Percentiles rank a stretch among this genome's conserved stretches.
phyloP scores from a whole-genome alignment of 2,797 vertebrate genomes.

The Podarcis lilfordi region DNA sequence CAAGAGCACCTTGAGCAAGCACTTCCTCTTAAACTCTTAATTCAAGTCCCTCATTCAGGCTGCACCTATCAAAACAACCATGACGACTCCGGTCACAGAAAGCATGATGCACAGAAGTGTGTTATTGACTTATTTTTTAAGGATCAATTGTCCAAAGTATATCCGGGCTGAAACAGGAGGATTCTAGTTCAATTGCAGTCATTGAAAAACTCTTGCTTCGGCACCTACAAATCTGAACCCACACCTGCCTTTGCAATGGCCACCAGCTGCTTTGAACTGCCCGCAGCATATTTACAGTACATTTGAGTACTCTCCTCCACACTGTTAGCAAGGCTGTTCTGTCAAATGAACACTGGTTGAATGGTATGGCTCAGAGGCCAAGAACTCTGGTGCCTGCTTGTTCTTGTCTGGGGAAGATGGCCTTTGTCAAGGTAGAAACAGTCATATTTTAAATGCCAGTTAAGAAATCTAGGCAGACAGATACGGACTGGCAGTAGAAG shows the following conservation, averaged over 20 bases:
- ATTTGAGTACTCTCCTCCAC: not conserved
- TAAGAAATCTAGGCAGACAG: not conserved
- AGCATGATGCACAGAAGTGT: constrained; percentile 43
- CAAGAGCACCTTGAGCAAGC: not conserved
- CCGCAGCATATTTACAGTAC: not conserved
- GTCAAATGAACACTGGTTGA: not conserved
- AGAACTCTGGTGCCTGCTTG: constrained; percentile 6
- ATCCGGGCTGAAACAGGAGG: constrained; percentile 16
- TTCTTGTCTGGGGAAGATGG: not conserved
- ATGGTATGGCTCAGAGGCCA: not conserved
- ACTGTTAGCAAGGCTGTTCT: not conserved
- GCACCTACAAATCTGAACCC: not conserved
- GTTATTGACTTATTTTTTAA: constrained; percentile 23
- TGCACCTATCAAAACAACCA: constrained; percentile 16
- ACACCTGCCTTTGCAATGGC: not conserved
- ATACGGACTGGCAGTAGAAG: rapidly evolving
- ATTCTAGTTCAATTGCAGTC: constrained; percentile 53
- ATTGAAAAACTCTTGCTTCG: constrained; percentile 37
- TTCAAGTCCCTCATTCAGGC: constrained; percentile 41
- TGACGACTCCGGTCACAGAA: not conserved
- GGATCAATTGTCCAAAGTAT: constrained; percentile 15
- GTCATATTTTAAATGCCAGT: constrained; percentile 13
- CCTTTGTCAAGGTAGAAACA: constrained; percentile 21
- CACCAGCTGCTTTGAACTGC: not conserved
- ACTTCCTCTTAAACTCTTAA: not conserved